These are phyloP conservation scores for Volucella bombylans DNA, from an alignment of 2,888 invertebrate species.

Conservation along the genomic window DNA sequence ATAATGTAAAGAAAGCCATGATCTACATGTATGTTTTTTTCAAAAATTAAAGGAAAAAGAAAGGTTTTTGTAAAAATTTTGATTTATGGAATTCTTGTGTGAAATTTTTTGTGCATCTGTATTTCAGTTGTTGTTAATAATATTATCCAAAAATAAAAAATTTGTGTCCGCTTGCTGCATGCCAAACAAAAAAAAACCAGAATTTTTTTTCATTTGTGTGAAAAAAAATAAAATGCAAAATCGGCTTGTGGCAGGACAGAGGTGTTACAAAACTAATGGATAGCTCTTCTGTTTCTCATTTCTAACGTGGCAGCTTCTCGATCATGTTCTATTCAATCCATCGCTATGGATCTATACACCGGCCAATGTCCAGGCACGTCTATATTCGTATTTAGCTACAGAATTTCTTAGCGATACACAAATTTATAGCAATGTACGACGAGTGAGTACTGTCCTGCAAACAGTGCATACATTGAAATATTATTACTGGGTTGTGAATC, in stretches of 20 bases:
- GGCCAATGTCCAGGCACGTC: conserved; percentile 95
- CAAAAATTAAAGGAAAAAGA: not conserved
- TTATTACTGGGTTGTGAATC: conserved; percentile 99
- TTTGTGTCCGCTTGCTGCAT: conserved; percentile 77
- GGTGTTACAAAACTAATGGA: conserved; percentile 85
- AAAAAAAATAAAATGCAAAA: conserved; percentile 75
- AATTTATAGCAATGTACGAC: conserved; percentile 97
- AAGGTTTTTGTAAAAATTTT: not conserved
- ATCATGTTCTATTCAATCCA: conserved; percentile 99
- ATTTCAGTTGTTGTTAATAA: conserved; percentile 26
- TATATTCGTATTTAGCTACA: conserved; percentile 99
- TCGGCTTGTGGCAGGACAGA: conserved; percentile 84
- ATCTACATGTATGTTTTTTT: not conserved
- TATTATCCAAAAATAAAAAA: conserved; percentile 5
- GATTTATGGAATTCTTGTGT: conserved; percentile 43
- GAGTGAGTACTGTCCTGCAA: conserved; percentile 98
- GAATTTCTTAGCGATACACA: conserved; percentile 99
- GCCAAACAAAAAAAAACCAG: conserved; percentile 73
- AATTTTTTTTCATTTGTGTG: conserved; percentile 48
- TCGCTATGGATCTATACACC: conserved; percentile 99
- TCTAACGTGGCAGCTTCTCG: conserved; percentile 97
- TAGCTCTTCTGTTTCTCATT: conserved; percentile 95
- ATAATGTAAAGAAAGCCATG: conserved; percentile 15
- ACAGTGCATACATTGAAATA: conserved; percentile 99
- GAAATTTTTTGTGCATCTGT: conserved; percentile 71